Base-by-base conservation (phyloP, 2,113 vertebrate genomes). In the Thryonomys swinderianus region DNA sequence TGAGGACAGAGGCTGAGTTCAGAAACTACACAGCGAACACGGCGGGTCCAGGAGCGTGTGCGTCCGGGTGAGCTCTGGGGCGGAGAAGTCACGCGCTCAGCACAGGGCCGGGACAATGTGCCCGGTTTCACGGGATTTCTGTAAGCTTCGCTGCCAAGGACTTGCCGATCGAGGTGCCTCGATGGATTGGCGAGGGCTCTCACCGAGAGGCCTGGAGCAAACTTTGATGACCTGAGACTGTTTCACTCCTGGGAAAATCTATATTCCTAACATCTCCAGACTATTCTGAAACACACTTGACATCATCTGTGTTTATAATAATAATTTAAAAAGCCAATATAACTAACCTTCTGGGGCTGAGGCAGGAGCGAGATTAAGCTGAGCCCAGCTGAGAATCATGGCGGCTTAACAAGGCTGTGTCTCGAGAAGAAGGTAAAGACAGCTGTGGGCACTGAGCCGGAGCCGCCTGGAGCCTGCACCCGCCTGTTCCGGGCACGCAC, bases 401-500 rank as follows among this genome's bases (percentile, higher is more conserved):
- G 13, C 42, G 69, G 25, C 4, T 42, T 73, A 45, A 73, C 40
- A 73, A 42, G 11, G 14, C 27, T 73, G 13, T 73, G 23, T 42
- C 69, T 73, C 21, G 42, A 25, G 27, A 45, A 73, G 23, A 66
- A n/a, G 42, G 40, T 11, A 73, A 25, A 45, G 23, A 25, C 23
- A 5, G 20, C 40, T 5, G 14, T 10, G 4, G 14, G 27, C 23
- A 14, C 23, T 12, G 11, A 42, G 21, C 16, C 23, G 69, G 69
- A 21, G 10, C 8, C 0, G 40, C 6, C 40, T 25, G 14, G 40
- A 2, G 5, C 12, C 40, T 23, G 11, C 6, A 3, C 2, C 14
- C 23, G 5, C 23, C 11, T 23, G 42, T 21, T 21, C 37, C 42
- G 37, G 10, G 21, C 12, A 27, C 5, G 7, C 11, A 2, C 69